Conservation (phyloP, 2,888 invertebrate species). For the Dasypolia templi region DNA sequence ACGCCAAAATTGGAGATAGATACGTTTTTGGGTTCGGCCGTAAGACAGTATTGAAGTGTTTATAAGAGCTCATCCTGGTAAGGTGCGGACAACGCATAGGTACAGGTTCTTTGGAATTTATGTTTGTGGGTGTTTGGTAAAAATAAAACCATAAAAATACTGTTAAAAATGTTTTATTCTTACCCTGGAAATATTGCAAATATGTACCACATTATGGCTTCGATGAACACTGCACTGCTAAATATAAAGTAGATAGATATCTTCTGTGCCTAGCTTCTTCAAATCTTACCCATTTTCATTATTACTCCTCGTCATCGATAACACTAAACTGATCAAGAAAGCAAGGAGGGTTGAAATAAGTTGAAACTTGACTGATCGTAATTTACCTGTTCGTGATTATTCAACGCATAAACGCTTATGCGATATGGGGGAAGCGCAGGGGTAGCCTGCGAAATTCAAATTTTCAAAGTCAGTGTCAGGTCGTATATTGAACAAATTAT, state of each 20-base stretch:
- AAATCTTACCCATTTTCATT: neutral
- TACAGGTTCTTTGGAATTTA: neutral
- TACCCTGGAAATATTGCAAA: conserved; percentile 27
- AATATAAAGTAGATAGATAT: neutral
- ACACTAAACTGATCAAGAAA: neutral
- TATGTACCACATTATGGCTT: conserved; percentile 8
- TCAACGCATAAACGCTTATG: too few relatives aligned
- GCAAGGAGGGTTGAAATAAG: neutral
- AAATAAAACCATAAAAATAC: conserved; percentile 47
- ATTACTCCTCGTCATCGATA: neutral
- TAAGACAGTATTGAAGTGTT: too few relatives aligned
- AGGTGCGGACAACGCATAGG: too few relatives aligned
- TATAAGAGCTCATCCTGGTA: too few relatives aligned
- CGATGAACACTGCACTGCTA: neutral
- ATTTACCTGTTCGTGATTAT: neutral
- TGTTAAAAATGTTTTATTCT: conserved; percentile 42
- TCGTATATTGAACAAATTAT: too few relatives aligned
- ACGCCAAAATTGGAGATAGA: too few relatives aligned
- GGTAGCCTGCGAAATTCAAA: too few relatives aligned
- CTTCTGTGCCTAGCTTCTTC: neutral
- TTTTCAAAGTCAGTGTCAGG: too few relatives aligned
- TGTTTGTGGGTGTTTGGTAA: neutral
- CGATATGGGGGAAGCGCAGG: too few relatives aligned
- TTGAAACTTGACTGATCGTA: too few relatives aligned
- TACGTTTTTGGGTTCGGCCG: too few relatives aligned